Percentiles rank a stretch among this genome's conserved stretches.
Conservation (phyloP, 2,888 invertebrate genomes). For the Cantharis nigra region DNA sequence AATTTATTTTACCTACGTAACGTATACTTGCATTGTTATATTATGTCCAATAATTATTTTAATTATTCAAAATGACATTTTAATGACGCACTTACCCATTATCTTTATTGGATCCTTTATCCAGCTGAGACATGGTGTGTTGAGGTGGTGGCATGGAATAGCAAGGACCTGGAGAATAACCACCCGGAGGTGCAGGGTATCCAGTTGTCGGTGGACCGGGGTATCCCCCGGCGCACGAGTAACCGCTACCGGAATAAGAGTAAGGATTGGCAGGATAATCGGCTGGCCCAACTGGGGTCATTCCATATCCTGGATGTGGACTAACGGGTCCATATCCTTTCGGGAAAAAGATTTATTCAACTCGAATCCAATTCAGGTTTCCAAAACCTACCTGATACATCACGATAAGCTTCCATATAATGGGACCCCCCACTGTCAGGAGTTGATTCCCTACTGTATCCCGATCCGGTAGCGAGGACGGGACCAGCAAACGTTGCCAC, state of each 20-base stretch:
- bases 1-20: not conserved
- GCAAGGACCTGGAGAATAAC: slow-evolving; percentile 63
- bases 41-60: not conserved
- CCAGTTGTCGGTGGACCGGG: slow-evolving; percentile 61
- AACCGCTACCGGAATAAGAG: slow-evolving; percentile 60
- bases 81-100: slow-evolving; percentile 63
- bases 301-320: slow-evolving; percentile 84
- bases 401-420: slow-evolving; percentile 86
- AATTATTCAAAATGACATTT: not conserved
- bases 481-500: slow-evolving; percentile 54
- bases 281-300: slow-evolving; percentile 69
- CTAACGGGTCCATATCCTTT: slow-evolving; percentile 82
- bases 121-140: slow-evolving; percentile 71
- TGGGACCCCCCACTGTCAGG: slow-evolving; percentile 89
- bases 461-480: slow-evolving; percentile 63
- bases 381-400: slow-evolving; percentile 72
- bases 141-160: slow-evolving; percentile 90
- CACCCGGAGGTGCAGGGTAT: slow-evolving; percentile 68
- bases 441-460: slow-evolving; percentile 85
- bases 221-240: slow-evolving; percentile 54
- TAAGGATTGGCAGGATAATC: slow-evolving; percentile 80
- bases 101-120: slow-evolving; percentile 69
- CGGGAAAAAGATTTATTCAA: slow-evolving; percentile 12
- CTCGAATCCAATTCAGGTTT: not conserved
- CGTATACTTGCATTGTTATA: not conserved